phyloP scores from a whole-genome alignment of 2,888 invertebrate species.

The Synergus laeviventris region DNA sequence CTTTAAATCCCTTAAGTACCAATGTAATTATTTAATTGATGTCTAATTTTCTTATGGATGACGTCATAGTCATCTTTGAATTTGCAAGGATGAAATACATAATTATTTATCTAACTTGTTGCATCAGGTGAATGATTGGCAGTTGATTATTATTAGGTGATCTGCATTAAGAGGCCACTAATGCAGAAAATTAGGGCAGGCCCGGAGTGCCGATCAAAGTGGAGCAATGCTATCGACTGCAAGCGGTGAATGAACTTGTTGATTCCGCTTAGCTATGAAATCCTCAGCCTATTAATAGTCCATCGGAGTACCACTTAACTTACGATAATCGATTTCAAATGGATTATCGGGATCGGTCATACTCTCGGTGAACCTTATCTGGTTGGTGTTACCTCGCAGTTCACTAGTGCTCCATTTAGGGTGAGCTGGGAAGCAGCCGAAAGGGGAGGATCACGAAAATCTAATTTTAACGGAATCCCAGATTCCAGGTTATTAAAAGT shows the following conservation, averaged over 20 bases:
- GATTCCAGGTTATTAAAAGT: constrained; percentile 75
- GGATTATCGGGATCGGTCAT: not conserved
- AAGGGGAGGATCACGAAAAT: constrained; percentile 45
- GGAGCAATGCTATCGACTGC: constrained; percentile 31
- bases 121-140: constrained; percentile 19
- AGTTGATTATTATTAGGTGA: constrained; percentile 36
- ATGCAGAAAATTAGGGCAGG: constrained; percentile 26
- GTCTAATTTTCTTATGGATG: too few species aligned
- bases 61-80: constrained; percentile 8
- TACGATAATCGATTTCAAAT: not conserved
- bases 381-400: constrained; percentile 37
- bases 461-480: constrained; percentile 72
- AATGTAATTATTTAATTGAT: too few species aligned
- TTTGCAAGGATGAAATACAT: not conserved
- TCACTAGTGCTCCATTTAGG: constrained; percentile 55
- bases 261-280: not conserved
- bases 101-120: constrained; percentile 11
- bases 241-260: constrained; percentile 27
- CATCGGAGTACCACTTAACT: not conserved
- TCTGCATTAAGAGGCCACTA: constrained; percentile 27
- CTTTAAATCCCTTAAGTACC: not conserved
- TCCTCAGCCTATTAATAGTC: not conserved
- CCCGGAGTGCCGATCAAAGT: not conserved
- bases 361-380: not conserved
- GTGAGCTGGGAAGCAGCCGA: constrained; percentile 45